Percentiles rank a stretch among this genome's conserved stretches.
These are phyloP conservation scores for Clarias pachynema DNA, from an alignment of 2,797 vertebrate species.

Conservation along the genomic window DNA sequence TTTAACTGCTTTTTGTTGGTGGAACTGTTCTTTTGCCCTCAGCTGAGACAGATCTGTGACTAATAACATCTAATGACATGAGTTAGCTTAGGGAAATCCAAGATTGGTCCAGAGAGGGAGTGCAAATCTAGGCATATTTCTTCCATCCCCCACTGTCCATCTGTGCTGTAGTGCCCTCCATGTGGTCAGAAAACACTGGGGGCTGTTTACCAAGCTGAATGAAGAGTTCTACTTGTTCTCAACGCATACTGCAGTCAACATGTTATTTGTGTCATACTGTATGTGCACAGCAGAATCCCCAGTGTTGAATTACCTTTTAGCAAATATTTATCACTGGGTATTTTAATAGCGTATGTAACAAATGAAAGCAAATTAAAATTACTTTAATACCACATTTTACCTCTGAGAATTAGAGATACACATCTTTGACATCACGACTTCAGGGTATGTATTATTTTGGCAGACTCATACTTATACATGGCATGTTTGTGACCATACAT, in stretches of 20 bases:
- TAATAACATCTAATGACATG: conserved; percentile 15
- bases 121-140: conserved; percentile 19
- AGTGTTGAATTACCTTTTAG: no score
- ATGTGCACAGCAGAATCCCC: conserved; percentile 1
- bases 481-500: not conserved
- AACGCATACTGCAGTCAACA: conserved; percentile 11
- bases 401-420: not conserved
- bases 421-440: not conserved
- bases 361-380: not conserved
- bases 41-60: not conserved
- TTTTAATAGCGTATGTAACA: not conserved
- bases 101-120: conserved; percentile 23
- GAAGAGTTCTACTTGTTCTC: not conserved
- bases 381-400: not conserved
- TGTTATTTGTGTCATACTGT: conserved; percentile 16
- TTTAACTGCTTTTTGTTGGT: conserved; percentile 11
- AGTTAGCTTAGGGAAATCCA: conserved; percentile 24
- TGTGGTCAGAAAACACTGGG: conserved; percentile 29
- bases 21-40: not conserved
- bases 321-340: not conserved
- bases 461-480: not conserved
- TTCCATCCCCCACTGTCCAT: conserved; percentile 29
- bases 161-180: conserved; percentile 45
- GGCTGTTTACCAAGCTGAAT: conserved; percentile 33
- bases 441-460: not conserved